Evolutionary conservation across 2,113 vertebrate species (phyloP), one percentile per base, ranked within the genome.

Genomic region (Balaenoptera acutorostrata): DNA sequence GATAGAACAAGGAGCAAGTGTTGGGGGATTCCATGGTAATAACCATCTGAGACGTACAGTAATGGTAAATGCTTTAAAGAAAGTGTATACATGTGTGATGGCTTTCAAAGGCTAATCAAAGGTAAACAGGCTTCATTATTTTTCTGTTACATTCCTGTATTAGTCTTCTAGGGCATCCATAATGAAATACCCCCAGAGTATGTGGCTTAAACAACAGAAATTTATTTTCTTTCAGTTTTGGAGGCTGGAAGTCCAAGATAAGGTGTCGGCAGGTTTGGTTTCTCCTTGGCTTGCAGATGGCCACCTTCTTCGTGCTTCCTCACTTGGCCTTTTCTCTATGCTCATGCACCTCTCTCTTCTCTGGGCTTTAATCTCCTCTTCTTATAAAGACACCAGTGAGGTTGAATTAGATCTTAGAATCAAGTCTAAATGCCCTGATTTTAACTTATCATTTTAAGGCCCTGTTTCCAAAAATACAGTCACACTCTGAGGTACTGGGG

Each of bases 291-390:
- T 33, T 41, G n/a, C 4, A 23, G 6, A 57, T n/a, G 61, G 41
- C 1, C 0, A 1, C 14, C 18, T 88, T 15, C 69, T 36, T 10
- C 8, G 25, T 11, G 46, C 1, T 23, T 39, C n/a, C 7, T 52
- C 46, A 14, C 0, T 2, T 3, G 3, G 17, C 8, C 6, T 59
- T 20, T 46, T 39, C 7, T 44, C 57, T 29, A 6, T 33, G 41
- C 1, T 5, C 27, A 10, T 6, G 29, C n/a, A 14, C 14, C 11
- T 11, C 29, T 46, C 14, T 87, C 69, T 91, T 61, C 12, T 96
- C 18, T 20, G 25, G 41, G 11, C 72, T 49, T 46, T 72, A 29
- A 44, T 68, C 11, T 46, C 29, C 1, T 82, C 8, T 39, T 86
- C 14, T 75, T 74, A 31, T 5, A 52, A 80, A 27, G 80, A 82